Evolutionary conservation across 2,797 vertebrate species (phyloP).

Genomic region (Garrulus glandarius): DNA sequence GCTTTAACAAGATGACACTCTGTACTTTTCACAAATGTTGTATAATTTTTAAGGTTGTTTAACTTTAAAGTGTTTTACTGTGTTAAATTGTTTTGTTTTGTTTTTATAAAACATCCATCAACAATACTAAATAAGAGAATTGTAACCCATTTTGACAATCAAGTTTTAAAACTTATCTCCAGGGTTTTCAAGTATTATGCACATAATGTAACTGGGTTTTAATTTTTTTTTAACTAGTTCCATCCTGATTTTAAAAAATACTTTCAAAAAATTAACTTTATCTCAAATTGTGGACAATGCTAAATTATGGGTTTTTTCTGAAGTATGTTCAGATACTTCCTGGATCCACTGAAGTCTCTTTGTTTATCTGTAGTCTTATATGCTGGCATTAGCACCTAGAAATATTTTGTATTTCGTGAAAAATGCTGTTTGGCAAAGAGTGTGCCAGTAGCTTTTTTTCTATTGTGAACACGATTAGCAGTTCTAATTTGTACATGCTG

Average conservation of each 20-base stretch:
- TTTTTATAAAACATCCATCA: background rate
- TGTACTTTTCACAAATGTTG: background rate
- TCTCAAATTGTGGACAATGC: background rate
- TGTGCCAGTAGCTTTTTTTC: background rate
- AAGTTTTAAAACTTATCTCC: background rate
- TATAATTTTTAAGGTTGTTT: background rate
- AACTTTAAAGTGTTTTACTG: background rate
- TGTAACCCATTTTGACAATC: background rate
- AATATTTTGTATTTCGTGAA: background rate
- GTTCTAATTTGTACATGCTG: background rate
- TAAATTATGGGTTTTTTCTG: background rate
- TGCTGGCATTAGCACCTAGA: background rate
- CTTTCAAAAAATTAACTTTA: no score
- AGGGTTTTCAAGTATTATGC: background rate
- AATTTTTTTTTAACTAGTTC: background rate
- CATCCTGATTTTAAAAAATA: background rate
- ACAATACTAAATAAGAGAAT: background rate
- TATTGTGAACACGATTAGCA: background rate
- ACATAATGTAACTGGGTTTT: fast-evolving
- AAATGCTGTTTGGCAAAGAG: background rate
- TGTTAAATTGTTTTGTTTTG: background rate
- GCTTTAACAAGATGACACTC: background rate
- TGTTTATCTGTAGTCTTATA: background rate
- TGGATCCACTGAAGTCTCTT: background rate
- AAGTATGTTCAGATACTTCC: background rate